These are phyloP conservation scores for Turnix velox DNA, from an alignment of 2,113 vertebrate genomes.

Conservation along the genomic window DNA sequence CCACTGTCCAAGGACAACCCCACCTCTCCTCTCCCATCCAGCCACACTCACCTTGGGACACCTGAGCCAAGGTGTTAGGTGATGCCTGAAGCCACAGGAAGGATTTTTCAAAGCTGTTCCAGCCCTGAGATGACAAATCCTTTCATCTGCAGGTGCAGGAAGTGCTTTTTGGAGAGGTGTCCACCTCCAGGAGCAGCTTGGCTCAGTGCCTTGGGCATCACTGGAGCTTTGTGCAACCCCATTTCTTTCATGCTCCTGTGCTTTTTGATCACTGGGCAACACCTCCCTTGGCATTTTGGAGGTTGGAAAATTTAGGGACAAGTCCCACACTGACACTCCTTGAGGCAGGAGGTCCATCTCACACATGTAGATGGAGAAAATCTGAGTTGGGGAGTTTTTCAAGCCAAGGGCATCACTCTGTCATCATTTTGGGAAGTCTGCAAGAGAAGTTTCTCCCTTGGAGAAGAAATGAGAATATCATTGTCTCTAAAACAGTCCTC, in stretches of 20 bases:
- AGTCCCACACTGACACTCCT: background rate
- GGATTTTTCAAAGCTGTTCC: background rate
- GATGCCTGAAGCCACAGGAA: background rate
- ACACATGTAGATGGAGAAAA: accelerated
- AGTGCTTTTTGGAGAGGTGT: background rate
- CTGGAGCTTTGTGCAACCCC: background rate
- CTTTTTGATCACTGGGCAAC: background rate
- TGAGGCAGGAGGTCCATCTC: background rate
- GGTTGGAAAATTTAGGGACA: background rate
- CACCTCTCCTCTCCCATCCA: background rate
- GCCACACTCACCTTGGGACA: background rate
- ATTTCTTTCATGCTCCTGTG: background rate
- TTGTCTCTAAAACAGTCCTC: background rate
- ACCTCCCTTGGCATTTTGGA: background rate
- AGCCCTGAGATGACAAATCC: background rate
- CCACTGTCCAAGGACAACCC: accelerated
- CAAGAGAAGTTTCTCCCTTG: background rate
- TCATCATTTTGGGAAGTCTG: background rate
- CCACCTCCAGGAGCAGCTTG: background rate
- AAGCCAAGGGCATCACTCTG: background rate
- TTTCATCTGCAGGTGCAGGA: constrained; percentile 1
- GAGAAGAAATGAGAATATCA: background rate
- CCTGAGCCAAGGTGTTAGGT: background rate
- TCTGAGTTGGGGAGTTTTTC: background rate
- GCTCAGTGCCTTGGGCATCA: background rate